Evolutionary conservation across 2,888 invertebrate genomes (phyloP), one percentile per base, ranked within the genome.

Genomic region (Dynastes grantii): DNA sequence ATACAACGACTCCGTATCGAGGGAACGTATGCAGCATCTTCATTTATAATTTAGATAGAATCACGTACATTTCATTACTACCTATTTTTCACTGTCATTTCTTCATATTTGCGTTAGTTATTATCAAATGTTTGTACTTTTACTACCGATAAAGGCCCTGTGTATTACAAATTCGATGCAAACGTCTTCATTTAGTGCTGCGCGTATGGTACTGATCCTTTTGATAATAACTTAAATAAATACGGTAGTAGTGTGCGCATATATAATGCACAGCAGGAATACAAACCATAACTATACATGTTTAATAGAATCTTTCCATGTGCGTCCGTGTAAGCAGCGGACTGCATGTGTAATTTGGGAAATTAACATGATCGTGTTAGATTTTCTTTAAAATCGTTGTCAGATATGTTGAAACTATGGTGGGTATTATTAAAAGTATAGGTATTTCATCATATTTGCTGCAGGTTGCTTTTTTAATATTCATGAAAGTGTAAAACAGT

Each of bases 141-240:
- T 67, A 67, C 67, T 45, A 67, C 45, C 67, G 67, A 67, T 67
- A 45, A 63, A 27, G 67, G 32, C 67, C 2, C 22, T 22, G 45
- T 45, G 49, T 67, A 67, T 67, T 67, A 67, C 40, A 67, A 49
- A 67, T 67, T 49, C 45, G 67, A 67, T 67, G 67, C 45, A 67
- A 67, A 67, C 49, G 27, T 67, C 67, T 67, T 67, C 49, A 67
- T 67, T 67, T 67, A 67, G 67, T 67, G 27, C 27, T 45, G 27
- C 13, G 11, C 67, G 32, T 27, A 67, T 22, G 45, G 45, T 16
- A 13, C 27, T 67, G 67, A 67, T 67, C 45, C 45, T 3, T 27
- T 67, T 67, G 67, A 45, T 45, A 67, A 67, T 67, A 67, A 67
- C 67, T 67, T 67, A 67, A 67, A 67, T 67, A 67, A 67, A 45